Base-by-base conservation (phyloP, 2,888 invertebrate species). In the Fragum whitleyi region DNA sequence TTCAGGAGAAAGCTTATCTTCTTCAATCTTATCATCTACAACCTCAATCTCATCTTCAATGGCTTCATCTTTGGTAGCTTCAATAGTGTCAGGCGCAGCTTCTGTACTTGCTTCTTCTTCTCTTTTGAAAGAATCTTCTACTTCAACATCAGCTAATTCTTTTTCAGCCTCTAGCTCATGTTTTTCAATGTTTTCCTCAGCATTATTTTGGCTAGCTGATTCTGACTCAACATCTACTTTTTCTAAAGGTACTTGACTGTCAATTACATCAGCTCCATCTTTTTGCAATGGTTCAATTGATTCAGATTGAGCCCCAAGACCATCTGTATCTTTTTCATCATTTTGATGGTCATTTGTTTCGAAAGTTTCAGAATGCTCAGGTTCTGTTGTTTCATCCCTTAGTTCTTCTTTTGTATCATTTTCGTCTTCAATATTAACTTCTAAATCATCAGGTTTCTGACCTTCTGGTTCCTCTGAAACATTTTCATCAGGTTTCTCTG, bases 1-100 rank as follows among this genome's bases (percentile, higher is more conserved):
- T 59, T 65, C 76, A 51, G 61, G 14, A 47, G 42, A 32, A n/a
- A 32, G 26, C 23, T 57, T 53, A 47, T 29, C 74, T 55, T 26
- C 28, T 47, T 68, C 68, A 26, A 53, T n/a, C 23, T 57, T 53
- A 47, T 29, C 74, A 39, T 26, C 28, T 47, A 59, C 68, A 26
- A 53, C 74, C 26, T 39, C 23, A 57, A 9, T 57, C 23, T 57
- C 7, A 57, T 57, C 32, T 62, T 47, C 47, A 9, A 19, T 5
- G 14, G 65, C 5, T n/a, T 62, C 32, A 3, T 16, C 14, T 62
- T 19, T 32, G 42, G 14, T 29, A 65, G 16, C 36, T 21, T 32
- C 65, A 65, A 23, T 36, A 32, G 29, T 28, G 7, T 14, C 65
- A 32, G 32, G n/a, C n/a, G 14, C 5, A 47, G 47, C 5, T 47